Conservation (phyloP, 2,888 invertebrate genomes). For the Amphipyra tragopoginis region DNA sequence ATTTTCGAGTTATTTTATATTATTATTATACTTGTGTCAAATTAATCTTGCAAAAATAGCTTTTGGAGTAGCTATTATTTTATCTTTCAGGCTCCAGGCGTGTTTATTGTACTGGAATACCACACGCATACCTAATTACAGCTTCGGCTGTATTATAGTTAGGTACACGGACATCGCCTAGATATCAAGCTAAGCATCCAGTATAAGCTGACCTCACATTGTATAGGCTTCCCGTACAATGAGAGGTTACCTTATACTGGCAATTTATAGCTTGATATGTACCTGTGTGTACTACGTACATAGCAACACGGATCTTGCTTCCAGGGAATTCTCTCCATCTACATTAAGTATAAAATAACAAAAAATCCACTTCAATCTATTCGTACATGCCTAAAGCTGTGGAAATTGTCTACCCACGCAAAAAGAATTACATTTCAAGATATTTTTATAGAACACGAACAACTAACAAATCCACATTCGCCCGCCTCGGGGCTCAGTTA, state of each 20-base stretch:
- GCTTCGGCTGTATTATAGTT: too few species aligned
- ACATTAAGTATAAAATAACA: slow-evolving; percentile 10
- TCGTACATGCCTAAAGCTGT: slow-evolving; percentile 23
- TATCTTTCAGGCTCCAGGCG: background rate
- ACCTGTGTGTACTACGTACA: background rate
- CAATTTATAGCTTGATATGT: too few species aligned
- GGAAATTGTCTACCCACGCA: slow-evolving; percentile 29
- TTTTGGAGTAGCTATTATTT: background rate
- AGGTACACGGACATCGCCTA: too few species aligned
- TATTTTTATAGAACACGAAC: slow-evolving; percentile 38
- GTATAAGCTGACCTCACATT: too few species aligned
- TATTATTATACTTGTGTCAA: slow-evolving; percentile 17
- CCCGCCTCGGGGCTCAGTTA: slow-evolving; percentile 21
- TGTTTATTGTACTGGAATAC: background rate
- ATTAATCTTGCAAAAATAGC: slow-evolving; percentile 2
- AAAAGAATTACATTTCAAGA: slow-evolving; percentile 42
- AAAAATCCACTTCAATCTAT: slow-evolving; percentile 24
- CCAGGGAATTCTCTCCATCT: slow-evolving; percentile 5
- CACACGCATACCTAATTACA: too few species aligned
- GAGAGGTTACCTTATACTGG: too few species aligned
- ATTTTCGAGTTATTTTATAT: slow-evolving; percentile 11
- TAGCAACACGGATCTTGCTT: background rate
- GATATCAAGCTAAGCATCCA: too few species aligned
- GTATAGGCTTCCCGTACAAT: too few species aligned
- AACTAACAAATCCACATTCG: slow-evolving; percentile 34